Conservation (phyloP, 2,797 vertebrate genomes). For the Knipowitschia caucasica region DNA sequence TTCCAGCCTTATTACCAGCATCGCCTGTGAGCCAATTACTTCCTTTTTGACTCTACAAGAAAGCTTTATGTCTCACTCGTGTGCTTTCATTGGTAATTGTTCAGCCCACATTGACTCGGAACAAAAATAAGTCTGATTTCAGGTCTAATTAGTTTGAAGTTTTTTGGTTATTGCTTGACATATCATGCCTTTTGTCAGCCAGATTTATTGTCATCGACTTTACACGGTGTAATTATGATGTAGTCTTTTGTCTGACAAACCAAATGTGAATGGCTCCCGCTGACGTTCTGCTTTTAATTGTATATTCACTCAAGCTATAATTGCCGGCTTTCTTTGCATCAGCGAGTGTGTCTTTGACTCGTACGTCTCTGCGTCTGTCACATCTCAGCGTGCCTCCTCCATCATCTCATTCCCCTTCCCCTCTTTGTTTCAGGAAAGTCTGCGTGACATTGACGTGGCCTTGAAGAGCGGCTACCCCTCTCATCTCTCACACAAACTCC, state of each 20-base stretch:
- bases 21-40: conserved; percentile 4
- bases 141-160: not conserved
- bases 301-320: not conserved
- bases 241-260: not conserved
- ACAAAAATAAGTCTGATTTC: not conserved
- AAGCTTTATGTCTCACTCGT: conserved; percentile 9
- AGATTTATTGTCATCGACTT: not conserved
- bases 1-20: conserved; percentile 5
- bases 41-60: conserved; percentile 1
- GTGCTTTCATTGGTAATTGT: not conserved
- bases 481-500: conserved; percentile 81
- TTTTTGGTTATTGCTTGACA: not conserved
- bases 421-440: conserved; percentile 73
- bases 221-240: not conserved
- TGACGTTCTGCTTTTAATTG: not conserved
- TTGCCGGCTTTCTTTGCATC: not conserved
- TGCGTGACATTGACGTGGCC: conserved; percentile 83
- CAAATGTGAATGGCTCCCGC: not conserved
- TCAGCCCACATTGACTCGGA: not conserved
- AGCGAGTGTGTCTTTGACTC: not conserved
- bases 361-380: not conserved
- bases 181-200: not conserved
- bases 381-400: not conserved
- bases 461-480: conserved; percentile 80
- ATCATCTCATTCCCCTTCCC: conserved; percentile 15